These are phyloP conservation scores for Henricia sp. DNA, from an alignment of 53 echinoderm and acorn worm species.

Conservation along the genomic window DNA sequence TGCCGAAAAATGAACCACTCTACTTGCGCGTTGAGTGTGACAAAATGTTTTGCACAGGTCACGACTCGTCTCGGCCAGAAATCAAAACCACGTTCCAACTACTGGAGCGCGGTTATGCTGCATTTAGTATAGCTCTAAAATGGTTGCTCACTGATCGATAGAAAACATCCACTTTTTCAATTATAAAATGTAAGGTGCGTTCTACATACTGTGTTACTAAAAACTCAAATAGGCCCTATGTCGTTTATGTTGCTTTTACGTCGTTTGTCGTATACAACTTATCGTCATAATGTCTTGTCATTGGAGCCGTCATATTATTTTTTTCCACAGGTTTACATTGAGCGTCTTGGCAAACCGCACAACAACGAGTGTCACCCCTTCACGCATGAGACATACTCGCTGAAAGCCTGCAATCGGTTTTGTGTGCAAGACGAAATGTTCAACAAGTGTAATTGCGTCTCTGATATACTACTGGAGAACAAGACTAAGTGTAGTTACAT, in stretches of 20 bases:
- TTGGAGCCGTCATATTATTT: neutral
- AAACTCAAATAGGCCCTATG: no score
- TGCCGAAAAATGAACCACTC: neutral
- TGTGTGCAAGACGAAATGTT: slow-evolving; percentile 72
- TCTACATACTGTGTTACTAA: no score
- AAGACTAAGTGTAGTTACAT: slow-evolving; percentile 75
- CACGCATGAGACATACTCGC: slow-evolving; percentile 50
- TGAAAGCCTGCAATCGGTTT: slow-evolving; percentile 58
- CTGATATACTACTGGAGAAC: slow-evolving; percentile 68
- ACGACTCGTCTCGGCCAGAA: no score
- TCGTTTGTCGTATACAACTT: no score
- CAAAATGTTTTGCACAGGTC: neutral
- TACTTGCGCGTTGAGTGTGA: neutral
- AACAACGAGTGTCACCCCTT: slow-evolving; percentile 12
- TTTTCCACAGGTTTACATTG: slow-evolving; percentile 26
- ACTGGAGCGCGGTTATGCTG: no score
- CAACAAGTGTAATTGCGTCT: slow-evolving; percentile 74
- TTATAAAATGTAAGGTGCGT: no score
- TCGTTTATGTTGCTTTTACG: no score
- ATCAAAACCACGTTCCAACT: no score
- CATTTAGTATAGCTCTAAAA: no score
- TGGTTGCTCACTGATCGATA: no score
- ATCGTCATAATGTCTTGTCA: neutral
- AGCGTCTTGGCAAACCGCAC: slow-evolving; percentile 63
- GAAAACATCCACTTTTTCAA: no score